Base-by-base conservation (phyloP, 1,140 invertebrate species). In the Tetramorium alpestre region DNA sequence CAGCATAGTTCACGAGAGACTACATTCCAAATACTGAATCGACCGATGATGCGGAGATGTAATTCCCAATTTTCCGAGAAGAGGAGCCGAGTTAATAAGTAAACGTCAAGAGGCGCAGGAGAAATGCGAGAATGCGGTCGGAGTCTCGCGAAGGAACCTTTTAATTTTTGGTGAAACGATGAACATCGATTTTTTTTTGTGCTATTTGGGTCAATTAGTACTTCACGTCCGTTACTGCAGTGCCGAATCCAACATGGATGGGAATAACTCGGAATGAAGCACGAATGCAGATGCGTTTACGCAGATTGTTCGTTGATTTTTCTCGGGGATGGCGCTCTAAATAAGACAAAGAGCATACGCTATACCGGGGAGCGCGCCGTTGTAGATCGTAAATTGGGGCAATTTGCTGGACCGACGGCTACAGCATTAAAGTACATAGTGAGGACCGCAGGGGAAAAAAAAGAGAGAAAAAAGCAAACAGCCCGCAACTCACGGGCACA, bases 1-100 rank as follows among this genome's bases (percentile, higher is more conserved):
- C 38, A 5, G 18, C 58, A 56, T 38, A 41, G 49, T n/a, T 44
- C 28, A 3, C 18, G 11, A 6, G 5, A 25, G 41, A 85, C 87
- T 87, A 89, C 87, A 89, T 85, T 89, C 76, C 28, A 90, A 88
- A 88, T 90, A 77, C 65, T 25, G 86, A 91, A 88, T 91, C 88
- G 88, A 90, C 88, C 65, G 70, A 11, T 25, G 33, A 8, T 22
- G 28, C 60, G 25, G 3, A 22, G 25, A 7, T 22, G 18, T 70
- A 56, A 81, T 54, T 5, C 18, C 22, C 11, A 41, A 56, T 49
- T 70, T 81, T 41, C 22, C 7, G 10, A 47, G 7, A 8, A 25
- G n/a, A 41, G 54, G 25, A 49, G 28, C 22, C n/a, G 25, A 70
- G 33, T 65, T 73, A 62, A 25, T 22, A 33, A 33, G 28, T 56